These are phyloP conservation scores for Clepsis dumicolana DNA, from an alignment of 2,888 invertebrate genomes.

Conservation along the genomic window DNA sequence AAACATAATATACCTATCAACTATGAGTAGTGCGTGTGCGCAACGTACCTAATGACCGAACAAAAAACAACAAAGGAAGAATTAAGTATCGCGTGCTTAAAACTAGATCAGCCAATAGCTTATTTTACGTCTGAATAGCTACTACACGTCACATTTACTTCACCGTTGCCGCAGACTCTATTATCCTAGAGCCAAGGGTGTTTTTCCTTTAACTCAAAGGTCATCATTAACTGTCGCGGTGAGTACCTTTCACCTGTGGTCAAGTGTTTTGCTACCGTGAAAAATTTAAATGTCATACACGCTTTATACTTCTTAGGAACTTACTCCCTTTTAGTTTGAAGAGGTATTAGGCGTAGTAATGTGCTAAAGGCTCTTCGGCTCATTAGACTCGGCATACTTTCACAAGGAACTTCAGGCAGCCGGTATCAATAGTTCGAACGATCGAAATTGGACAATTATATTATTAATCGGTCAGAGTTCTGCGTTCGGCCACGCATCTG, in stretches of 20 bases:
- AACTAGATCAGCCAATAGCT: slow-evolving; percentile 40
- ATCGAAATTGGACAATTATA: slow-evolving; percentile 29
- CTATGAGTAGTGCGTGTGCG: slow-evolving; percentile 8
- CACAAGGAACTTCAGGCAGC: slow-evolving; percentile 52
- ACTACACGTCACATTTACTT: background rate
- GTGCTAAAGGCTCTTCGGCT: slow-evolving; percentile 52
- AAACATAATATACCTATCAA: background rate
- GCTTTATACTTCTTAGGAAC: background rate
- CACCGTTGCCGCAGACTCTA: background rate
- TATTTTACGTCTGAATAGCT: slow-evolving; percentile 23
- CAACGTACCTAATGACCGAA: slow-evolving; percentile 23
- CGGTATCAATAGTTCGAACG: slow-evolving; percentile 17
- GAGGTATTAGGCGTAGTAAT: slow-evolving; percentile 41
- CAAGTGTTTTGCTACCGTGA: slow-evolving; percentile 43
- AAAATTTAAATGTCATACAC: background rate
- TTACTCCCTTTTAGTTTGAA: slow-evolving; percentile 30
- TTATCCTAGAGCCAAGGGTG: background rate
- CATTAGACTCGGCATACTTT: slow-evolving; percentile 67
- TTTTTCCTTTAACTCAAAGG: slow-evolving; percentile 1
- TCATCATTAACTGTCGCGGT: slow-evolving; percentile 42
- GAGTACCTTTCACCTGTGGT: slow-evolving; percentile 63
- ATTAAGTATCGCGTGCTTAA: slow-evolving; percentile 39
- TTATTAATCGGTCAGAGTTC: slow-evolving; percentile 27
- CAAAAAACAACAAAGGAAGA: slow-evolving; percentile 38
- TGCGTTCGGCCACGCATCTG: slow-evolving; percentile 9